These are phyloP conservation scores for Proctacanthus coquilletti DNA, from an alignment of 1,140 invertebrate genomes.

Conservation along the genomic window DNA sequence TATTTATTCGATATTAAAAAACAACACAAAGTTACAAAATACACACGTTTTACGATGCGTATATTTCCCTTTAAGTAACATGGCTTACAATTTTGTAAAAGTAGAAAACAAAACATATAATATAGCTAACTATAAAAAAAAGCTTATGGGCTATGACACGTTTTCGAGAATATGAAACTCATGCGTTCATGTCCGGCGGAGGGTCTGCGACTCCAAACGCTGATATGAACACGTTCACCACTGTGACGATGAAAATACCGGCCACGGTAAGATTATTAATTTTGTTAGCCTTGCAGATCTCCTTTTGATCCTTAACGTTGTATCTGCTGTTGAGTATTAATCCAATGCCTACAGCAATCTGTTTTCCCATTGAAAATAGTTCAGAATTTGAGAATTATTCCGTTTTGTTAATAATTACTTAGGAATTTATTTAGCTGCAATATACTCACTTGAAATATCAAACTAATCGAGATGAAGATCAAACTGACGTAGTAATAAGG, in stretches of 20 bases:
- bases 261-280: constrained; percentile 65
- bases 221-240: constrained; percentile 66
- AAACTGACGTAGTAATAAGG: constrained; percentile 58
- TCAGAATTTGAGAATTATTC: neutral
- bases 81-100: too few relatives aligned
- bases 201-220: constrained; percentile 51
- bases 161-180: constrained; percentile 72
- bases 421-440: constrained; percentile 1
- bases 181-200: constrained; percentile 30
- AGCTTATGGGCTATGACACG: too few relatives aligned
- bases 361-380: constrained; percentile 22
- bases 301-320: constrained; percentile 49
- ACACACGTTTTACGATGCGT: too few relatives aligned
- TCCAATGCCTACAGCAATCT: constrained; percentile 62
- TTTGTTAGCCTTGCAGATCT: constrained; percentile 50
- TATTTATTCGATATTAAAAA: too few relatives aligned
- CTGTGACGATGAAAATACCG: constrained; percentile 60
- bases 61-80: too few relatives aligned
- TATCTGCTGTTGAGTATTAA: constrained; percentile 62
- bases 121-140: too few relatives aligned
- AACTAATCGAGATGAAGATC: constrained; percentile 53
- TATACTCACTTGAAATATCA: constrained; percentile 49
- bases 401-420: constrained; percentile 1
- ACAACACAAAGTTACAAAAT: too few relatives aligned
- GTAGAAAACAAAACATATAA: too few relatives aligned